These are phyloP conservation scores for Porites lobata DNA, from an alignment of 92 coral and sea anemone species.

Conservation along the genomic window DNA sequence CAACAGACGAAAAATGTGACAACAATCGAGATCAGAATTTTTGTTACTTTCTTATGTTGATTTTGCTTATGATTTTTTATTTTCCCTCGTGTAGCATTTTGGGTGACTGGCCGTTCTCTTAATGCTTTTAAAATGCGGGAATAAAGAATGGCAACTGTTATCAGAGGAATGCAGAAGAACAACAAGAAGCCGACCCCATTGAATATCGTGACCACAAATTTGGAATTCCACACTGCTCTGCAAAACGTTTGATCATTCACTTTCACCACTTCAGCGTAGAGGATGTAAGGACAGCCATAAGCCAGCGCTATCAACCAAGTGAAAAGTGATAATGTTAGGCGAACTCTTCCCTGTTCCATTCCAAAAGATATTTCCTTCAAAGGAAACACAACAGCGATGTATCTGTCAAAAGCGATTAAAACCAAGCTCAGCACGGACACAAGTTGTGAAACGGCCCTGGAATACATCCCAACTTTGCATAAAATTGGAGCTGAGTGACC, in stretches of 20 bases:
- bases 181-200: background rate
- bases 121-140: background rate
- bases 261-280: background rate
- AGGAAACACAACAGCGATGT: background rate
- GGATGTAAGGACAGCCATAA: background rate
- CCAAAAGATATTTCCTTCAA: background rate
- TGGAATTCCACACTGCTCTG: background rate
- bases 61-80: background rate
- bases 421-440: background rate
- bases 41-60: background rate
- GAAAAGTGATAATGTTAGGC: background rate
- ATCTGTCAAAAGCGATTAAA: background rate
- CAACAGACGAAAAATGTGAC: background rate
- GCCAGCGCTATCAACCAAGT: background rate
- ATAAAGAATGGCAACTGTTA: background rate
- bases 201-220: background rate
- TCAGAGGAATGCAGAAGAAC: background rate
- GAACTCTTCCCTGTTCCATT: background rate
- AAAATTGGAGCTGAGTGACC: background rate
- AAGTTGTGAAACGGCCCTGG: background rate
- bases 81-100: background rate
- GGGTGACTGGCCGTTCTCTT: background rate
- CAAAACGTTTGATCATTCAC: background rate
- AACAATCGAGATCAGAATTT: background rate
- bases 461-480: background rate